Percentiles rank a stretch among this genome's conserved stretches.
Evolutionary conservation across 2,888 invertebrate genomes (phyloP).

Genomic region (Drosophila robusta): DNA sequence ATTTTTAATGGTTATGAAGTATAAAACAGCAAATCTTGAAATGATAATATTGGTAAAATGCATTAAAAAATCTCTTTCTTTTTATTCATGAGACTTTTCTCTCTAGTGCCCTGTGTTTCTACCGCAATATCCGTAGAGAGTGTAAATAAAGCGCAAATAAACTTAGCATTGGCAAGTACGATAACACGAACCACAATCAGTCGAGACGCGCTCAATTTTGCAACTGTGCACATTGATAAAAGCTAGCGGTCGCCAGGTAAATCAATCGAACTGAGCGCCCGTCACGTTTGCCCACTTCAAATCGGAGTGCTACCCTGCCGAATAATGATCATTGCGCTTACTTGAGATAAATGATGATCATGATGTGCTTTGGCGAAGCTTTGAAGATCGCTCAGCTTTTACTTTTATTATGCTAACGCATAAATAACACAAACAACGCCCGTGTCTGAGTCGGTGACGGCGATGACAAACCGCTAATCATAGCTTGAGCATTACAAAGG

Average conservation of each 20-base stretch:
- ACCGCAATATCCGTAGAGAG: constrained; percentile 38
- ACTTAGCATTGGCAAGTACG: constrained; percentile 65
- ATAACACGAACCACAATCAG: constrained; percentile 37
- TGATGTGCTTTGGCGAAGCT: constrained; percentile 24
- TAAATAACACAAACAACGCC: constrained; percentile 38
- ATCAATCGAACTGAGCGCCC: constrained; percentile 62
- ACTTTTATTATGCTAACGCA: constrained; percentile 42
- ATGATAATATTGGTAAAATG: too few relatives aligned
- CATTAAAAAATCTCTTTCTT: too few relatives aligned
- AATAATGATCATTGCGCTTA: constrained; percentile 1
- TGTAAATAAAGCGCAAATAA: constrained; percentile 63
- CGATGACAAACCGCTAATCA: constrained; percentile 76
- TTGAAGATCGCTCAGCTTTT: constrained; percentile 42
- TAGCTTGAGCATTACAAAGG: constrained; percentile 69
- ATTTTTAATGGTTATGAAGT: too few relatives aligned
- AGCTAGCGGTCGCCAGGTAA: constrained; percentile 33
- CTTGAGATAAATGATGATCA: constrained; percentile 14
- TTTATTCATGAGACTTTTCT: not conserved
- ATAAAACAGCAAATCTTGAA: too few relatives aligned
- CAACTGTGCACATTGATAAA: constrained; percentile 37
- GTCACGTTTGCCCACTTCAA: constrained; percentile 64
- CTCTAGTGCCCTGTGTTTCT: constrained; percentile 22
- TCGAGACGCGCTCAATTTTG: constrained; percentile 17
- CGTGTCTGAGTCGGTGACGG: constrained; percentile 40
- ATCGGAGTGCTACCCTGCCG: too few relatives aligned